Percentiles rank a stretch among this genome's conserved stretches.
These are phyloP conservation scores for Meloidogyne chitwoodi DNA, from an alignment of 1,140 invertebrate species.

Conservation along the genomic window DNA sequence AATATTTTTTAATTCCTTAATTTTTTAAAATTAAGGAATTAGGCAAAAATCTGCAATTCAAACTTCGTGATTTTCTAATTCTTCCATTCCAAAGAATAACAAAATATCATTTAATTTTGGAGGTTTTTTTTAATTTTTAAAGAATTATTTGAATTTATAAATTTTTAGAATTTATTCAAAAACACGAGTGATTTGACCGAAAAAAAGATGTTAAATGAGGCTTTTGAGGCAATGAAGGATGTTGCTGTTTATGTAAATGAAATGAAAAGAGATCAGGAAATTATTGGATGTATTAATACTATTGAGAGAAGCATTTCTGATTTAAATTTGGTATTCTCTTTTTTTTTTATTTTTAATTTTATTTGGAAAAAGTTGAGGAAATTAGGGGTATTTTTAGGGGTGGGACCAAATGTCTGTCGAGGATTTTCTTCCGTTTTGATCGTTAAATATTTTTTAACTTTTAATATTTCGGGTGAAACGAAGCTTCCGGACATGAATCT, in stretches of 20 bases:
- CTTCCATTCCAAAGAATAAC: slow-evolving; percentile 63
- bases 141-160: background rate
- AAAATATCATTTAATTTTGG: slow-evolving; percentile 62
- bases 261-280: slow-evolving; percentile 63
- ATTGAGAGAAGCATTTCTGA: slow-evolving; percentile 59
- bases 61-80: slow-evolving; percentile 61
- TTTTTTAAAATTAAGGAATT: slow-evolving; percentile 33
- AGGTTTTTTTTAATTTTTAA: slow-evolving; percentile 48
- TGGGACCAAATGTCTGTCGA: too few relatives aligned
- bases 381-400: too few relatives aligned
- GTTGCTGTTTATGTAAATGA: slow-evolving; percentile 63
- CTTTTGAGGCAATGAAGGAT: slow-evolving; percentile 53
- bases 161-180: slow-evolving; percentile 13
- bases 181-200: slow-evolving; percentile 1
- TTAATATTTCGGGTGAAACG: too few relatives aligned
- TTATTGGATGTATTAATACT: slow-evolving; percentile 57
- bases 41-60: slow-evolving; percentile 62
- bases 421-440: too few relatives aligned
- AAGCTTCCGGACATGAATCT: too few relatives aligned
- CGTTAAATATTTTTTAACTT: too few relatives aligned
- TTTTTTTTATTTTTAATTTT: slow-evolving; percentile 41
- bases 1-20: too few relatives aligned
- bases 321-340: slow-evolving; percentile 35
- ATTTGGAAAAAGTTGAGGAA: background rate
- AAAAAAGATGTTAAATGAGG: background rate